Base-by-base conservation (phyloP, 1,140 invertebrate species). In the Scaptomyza hsui region DNA sequence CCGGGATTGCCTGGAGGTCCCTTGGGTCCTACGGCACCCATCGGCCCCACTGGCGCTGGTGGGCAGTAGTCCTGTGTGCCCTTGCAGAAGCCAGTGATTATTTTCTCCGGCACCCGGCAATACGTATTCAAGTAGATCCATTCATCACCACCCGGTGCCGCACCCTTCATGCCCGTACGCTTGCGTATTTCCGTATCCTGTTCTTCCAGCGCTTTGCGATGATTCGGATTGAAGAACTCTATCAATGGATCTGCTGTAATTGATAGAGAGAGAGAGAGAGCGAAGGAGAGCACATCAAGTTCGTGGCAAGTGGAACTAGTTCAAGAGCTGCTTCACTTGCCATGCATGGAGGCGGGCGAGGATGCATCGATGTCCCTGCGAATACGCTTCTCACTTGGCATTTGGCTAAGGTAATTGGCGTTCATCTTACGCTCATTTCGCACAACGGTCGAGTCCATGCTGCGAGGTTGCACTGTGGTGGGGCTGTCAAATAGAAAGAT, bases 71-170 rank as follows among this genome's bases (percentile, higher is more conserved):
- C 94, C 78, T 95, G 94, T 0, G 95, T 95, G 9, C 89, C 81
- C 72, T 91, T 90, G 63, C 90, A 91, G 21, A 91, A 91, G 16
- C 89, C 89, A 1, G 86, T 91, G 32, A 91, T 91, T 12, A 91
- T 89, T 57, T 91, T 91, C 72, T 91, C 89, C 41, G 95, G 95
- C 67, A 96, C 95, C 63, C 95, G 93, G 12, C 95, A 96, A 76
- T 96, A 95, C 70, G 95, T 95, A 16, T 95, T 96, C 44, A 96
- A 88, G 94, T 95, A 96, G 62, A 96, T 94, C 95, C 95, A 95
- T 26, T 94, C 94, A 74, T 95, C 94, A 12, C 94, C 94, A 15
- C 93, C 94, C 0, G 94, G 94, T 0, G 94, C 94, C 0, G 93
- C 92, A 0, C 93, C 93, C 69, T 94, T 94, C 0, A 92, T 90